Evolutionary conservation across 2,113 vertebrate genomes (phyloP).

Genomic region (Hystrix cristata): DNA sequence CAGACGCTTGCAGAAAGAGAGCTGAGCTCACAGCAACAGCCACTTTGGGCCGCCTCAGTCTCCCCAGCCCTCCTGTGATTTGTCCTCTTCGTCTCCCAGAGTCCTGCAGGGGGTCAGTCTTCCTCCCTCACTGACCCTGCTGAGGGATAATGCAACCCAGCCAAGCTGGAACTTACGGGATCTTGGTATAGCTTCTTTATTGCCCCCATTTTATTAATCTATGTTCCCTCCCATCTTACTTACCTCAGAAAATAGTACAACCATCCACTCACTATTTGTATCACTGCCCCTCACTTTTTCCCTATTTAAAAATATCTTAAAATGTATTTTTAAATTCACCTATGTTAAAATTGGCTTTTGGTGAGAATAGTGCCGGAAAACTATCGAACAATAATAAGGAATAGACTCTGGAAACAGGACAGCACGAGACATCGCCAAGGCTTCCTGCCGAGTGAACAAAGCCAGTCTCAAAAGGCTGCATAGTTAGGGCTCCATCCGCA

Average conservation of each 20-base stretch:
- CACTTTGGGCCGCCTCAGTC: neutral
- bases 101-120: neutral
- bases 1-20: neutral
- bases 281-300: neutral
- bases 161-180: neutral
- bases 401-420: neutral
- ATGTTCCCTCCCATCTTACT: neutral
- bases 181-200: neutral
- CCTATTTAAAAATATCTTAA: neutral
- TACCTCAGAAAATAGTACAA: neutral
- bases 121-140: no score
- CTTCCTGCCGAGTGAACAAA: neutral
- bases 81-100: neutral
- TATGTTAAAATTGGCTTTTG: conserved; percentile 15
- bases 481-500: neutral
- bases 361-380: neutral
- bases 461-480: neutral
- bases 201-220: rapidly evolving
- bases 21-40: no score
- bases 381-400: neutral
- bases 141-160: neutral
- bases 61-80: neutral
- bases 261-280: neutral
- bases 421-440: neutral
- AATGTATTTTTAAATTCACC: neutral